Conservation (phyloP, 2,113 vertebrate genomes). For the Hippocampus zosterae region DNA sequence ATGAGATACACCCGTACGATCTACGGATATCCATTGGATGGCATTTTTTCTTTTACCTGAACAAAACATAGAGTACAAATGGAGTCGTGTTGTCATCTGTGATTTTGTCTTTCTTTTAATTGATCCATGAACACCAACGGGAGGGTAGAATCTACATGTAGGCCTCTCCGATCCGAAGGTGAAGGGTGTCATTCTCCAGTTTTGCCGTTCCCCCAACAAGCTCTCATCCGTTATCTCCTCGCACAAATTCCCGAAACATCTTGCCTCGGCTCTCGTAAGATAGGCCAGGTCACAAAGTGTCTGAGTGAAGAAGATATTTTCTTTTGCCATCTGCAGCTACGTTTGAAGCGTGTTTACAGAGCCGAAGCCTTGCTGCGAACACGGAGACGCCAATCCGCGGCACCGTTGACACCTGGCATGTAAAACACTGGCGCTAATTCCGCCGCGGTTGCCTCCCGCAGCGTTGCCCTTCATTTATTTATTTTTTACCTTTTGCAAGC, state of each 20-base stretch:
- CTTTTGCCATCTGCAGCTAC: conserved; percentile 12
- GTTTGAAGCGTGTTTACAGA: conserved; percentile 77
- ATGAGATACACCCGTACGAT: background rate
- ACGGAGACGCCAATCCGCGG: conserved; percentile 73
- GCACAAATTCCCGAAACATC: background rate
- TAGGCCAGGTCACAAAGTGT: background rate
- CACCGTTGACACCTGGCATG: conserved; percentile 77
- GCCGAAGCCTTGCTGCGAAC: conserved; percentile 68
- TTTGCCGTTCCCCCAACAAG: background rate
- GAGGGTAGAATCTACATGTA: background rate
- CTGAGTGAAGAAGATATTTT: background rate
- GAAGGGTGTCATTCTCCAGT: background rate
- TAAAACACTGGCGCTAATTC: conserved; percentile 68
- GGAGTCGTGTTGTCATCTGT: no score
- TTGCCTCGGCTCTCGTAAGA: background rate
- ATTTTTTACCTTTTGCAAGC: conserved; percentile 49
- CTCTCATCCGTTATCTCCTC: background rate
- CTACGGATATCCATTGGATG: background rate
- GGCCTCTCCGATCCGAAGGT: background rate
- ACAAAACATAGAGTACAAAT: no score
- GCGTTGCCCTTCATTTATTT: conserved; percentile 62
- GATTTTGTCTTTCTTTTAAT: no score
- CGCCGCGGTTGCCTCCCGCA: conserved; percentile 59
- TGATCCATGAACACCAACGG: background rate
- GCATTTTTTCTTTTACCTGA: background rate